Conservation (phyloP, 2,888 invertebrate genomes). For the Oligia fasciuncula region DNA sequence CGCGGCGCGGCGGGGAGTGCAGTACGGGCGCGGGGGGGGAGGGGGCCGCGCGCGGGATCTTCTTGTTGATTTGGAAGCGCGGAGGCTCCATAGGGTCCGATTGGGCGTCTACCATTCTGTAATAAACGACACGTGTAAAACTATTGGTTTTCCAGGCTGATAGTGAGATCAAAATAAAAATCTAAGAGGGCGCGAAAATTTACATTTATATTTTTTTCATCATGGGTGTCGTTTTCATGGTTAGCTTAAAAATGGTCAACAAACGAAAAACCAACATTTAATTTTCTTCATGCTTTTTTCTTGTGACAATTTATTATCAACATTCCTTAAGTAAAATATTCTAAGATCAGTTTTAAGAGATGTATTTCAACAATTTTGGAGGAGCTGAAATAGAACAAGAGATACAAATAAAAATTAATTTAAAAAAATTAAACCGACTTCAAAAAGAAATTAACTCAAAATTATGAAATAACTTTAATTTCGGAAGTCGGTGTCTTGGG, state of each 20-base stretch:
- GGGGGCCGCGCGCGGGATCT: conserved; percentile 99
- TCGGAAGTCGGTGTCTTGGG: too few relatives aligned
- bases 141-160: background rate
- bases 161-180: background rate
- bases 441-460: too few relatives aligned
- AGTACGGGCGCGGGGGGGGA: conserved; percentile 99
- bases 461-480: too few relatives aligned
- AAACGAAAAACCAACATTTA: background rate
- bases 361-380: background rate
- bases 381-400: background rate
- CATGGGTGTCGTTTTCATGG: background rate
- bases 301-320: background rate
- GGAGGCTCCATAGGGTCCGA: conserved; percentile 99
- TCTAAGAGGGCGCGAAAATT: background rate
- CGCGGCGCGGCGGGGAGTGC: conserved; percentile 99
- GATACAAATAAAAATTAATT: too few relatives aligned
- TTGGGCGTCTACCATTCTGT: conserved; percentile 89
- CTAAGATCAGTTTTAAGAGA: background rate
- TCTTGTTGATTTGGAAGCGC: conserved; percentile 99
- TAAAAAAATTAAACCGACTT: too few relatives aligned
- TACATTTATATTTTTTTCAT: background rate
- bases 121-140: background rate
- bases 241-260: background rate
- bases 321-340: background rate
- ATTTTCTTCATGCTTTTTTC: background rate